phyloP scores from a whole-genome alignment of 2,113 vertebrate species.

The Nothobranchius kuhntae region DNA sequence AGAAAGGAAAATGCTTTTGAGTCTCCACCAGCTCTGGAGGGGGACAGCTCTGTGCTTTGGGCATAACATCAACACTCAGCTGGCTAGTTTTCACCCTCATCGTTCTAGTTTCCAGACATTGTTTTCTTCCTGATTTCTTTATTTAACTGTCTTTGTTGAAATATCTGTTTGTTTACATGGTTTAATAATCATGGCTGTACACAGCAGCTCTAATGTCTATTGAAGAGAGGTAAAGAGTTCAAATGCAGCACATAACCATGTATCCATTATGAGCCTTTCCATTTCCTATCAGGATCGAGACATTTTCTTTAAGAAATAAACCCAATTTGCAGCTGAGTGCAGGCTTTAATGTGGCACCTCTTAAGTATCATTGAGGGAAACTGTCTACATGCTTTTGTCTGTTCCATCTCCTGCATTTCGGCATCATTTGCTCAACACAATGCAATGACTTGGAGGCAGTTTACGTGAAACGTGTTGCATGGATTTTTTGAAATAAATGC shows the following conservation, averaged over 20 bases:
- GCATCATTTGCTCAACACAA: constrained; percentile 34
- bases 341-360: constrained; percentile 8
- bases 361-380: constrained; percentile 26
- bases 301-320: constrained; percentile 41
- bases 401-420: constrained; percentile 16
- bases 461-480: constrained; percentile 2
- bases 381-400: constrained; percentile 9
- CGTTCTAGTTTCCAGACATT: not conserved
- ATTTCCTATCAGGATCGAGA: constrained; percentile 35
- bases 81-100: constrained; percentile 15
- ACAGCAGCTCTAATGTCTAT: constrained; percentile 19
- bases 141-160: constrained; percentile 11
- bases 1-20: constrained; percentile 1
- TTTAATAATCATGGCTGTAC: constrained; percentile 4
- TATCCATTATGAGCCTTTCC: constrained; percentile 25
- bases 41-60: constrained; percentile 50
- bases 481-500: constrained; percentile 11
- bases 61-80: constrained; percentile 44
- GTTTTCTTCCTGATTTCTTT: not conserved
- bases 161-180: not conserved
- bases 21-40: constrained; percentile 23
- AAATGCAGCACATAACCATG: not conserved
- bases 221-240: constrained; percentile 9
- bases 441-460: constrained; percentile 2
- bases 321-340: constrained; percentile 15